These are phyloP conservation scores for Cheilosia vernalis DNA, from an alignment of 2,888 invertebrate species.

Conservation along the genomic window DNA sequence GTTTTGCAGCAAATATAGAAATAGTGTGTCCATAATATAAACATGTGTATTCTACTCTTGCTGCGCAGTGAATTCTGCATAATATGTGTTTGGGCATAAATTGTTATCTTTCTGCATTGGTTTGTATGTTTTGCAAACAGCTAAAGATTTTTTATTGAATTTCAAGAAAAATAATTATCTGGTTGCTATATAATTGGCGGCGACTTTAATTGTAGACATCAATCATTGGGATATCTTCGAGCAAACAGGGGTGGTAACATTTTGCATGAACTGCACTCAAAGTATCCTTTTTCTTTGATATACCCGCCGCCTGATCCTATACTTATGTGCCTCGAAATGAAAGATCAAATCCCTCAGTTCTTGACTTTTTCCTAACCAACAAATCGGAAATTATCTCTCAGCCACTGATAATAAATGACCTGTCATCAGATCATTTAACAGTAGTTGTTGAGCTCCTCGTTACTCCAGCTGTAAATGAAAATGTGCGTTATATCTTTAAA, in stretches of 20 bases:
- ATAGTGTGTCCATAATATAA: too few species aligned
- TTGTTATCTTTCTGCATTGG: too few species aligned
- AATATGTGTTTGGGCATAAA: too few species aligned
- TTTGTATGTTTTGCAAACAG: too few species aligned
- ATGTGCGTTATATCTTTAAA: not conserved
- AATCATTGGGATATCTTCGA: constrained; percentile 22
- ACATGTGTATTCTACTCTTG: too few species aligned
- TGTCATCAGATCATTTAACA: constrained; percentile 30
- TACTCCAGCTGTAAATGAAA: constrained; percentile 6
- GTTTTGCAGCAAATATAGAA: too few species aligned
- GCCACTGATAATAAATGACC: constrained; percentile 16
- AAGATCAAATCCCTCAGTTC: constrained; percentile 28
- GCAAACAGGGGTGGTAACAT: constrained; percentile 29
- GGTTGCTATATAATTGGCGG: constrained; percentile 47
- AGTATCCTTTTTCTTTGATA: constrained; percentile 15
- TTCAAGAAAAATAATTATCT: too few species aligned
- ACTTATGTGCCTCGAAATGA: constrained; percentile 22
- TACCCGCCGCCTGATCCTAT: constrained; percentile 33
- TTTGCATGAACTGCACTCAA: constrained; percentile 2
- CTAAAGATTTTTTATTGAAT: too few species aligned
- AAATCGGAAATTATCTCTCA: constrained; percentile 10
- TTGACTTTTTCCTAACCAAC: constrained; percentile 45
- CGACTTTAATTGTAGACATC: constrained; percentile 42
- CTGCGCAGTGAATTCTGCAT: too few species aligned
- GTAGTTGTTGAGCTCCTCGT: not conserved